A percentile compares a stretch with the other conserved stretches of the same genome.
Conservation (phyloP, 2,113 vertebrate genomes). For the Podocnemis expansa region DNA sequence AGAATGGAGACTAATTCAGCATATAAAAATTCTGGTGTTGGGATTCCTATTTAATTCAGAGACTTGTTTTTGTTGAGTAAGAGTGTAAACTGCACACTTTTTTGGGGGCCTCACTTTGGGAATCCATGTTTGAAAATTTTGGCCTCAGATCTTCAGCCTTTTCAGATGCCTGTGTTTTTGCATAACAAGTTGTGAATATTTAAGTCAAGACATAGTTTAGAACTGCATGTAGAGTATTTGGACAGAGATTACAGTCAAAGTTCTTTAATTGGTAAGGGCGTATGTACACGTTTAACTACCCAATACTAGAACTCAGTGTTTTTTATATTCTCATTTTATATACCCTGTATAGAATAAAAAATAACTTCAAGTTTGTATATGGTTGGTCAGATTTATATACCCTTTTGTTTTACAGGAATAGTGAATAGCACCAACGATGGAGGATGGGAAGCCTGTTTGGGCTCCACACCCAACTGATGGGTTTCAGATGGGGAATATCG, state of each 20-base stretch:
- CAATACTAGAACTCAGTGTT: not conserved
- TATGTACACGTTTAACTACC: not conserved
- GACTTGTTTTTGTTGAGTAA: not conserved
- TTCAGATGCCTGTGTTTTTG: not conserved
- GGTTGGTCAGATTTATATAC: not conserved
- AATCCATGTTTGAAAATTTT: not conserved
- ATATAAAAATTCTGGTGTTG: constrained; percentile 27
- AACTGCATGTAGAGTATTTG: not conserved
- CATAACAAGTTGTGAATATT: not conserved
- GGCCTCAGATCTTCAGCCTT: not conserved
- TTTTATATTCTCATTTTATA: not conserved
- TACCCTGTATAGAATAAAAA: not conserved
- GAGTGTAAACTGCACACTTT: constrained; percentile 5
- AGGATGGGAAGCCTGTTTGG: constrained; percentile 98
- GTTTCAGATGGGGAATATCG: constrained; percentile 97
- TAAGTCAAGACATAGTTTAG: not conserved
- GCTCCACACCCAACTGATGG: constrained; percentile 94
- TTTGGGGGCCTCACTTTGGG: constrained; percentile 25
- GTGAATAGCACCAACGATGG: constrained; percentile 82
- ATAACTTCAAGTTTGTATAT: not conserved
- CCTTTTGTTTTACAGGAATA: constrained; percentile 54
- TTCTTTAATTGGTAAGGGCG: not conserved
- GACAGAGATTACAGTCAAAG: not conserved
- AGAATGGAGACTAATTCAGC: not conserved
- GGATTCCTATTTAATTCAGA: constrained; percentile 43